Base-by-base conservation (phyloP, 1,140 invertebrate species). In the Bemisia tabaci region DNA sequence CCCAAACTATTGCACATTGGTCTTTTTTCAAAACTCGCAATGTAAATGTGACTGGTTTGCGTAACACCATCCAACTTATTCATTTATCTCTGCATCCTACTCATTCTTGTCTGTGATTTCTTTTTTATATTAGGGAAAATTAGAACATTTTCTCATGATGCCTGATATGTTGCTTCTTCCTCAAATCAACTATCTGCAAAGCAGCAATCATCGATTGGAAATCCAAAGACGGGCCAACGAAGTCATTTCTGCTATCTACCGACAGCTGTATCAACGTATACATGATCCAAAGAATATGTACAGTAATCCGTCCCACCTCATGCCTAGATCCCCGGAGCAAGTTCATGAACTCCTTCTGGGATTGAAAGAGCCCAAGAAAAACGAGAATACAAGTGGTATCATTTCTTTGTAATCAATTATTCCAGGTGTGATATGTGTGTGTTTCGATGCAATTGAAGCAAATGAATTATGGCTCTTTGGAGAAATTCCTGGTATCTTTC, bases 181-280 rank as follows among this genome's bases (percentile, higher is more conserved):
- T 1, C 94, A 97, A 80, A 87, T 94, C 69, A 86, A 86, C 71
- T 82, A 94, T 39, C 79, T 97, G 5, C 82, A 90, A 68, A 93
- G 91, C 72, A 86, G 83, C 60, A 83, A 82, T 60, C 87, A 90
- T 78, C 88, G 92, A 70, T 83, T 83, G 48, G 79, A 82, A 22
- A 84, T 93, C 0, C 89, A 92, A 70, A 88, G 86, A 75, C 80
- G 90, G 68, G 86, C 93, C 17, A 89, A 91, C 75, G 87, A 92
- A 78, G 86, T 96, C 0, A 87, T 97, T 65, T 84, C 88, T 67
- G 87, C 90, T 39, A 92, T 95, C 71, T 97, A 97, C 75, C 85
- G 85, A 70, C 89, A 94, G 77, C 82, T 97, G 1, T 91, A 92
- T 77, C 82, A 86, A 62, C 85, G 87, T 65, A 87, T 94, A 24